Base-by-base conservation (phyloP, 2,113 vertebrate genomes). In the Neomonachus schauinslandi region DNA sequence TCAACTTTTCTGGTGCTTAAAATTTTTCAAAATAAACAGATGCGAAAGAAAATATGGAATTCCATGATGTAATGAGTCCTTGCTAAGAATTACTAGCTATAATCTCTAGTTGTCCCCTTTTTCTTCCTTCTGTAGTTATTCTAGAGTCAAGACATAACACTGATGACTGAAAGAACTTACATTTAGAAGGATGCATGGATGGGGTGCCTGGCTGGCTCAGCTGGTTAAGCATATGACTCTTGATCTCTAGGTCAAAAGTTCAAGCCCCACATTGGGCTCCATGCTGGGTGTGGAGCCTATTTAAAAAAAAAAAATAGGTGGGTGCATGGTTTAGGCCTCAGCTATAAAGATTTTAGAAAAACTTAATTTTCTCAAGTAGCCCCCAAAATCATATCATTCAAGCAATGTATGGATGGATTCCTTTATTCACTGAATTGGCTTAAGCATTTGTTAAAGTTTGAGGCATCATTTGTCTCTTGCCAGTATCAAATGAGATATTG, bases 11-110 rank as follows among this genome's bases (percentile, higher is more conserved):
- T 76, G n/a, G 18, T 31, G 0, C 49, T 95, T 63, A 49, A 86
- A 63, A n/a, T 85, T 89, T 84, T 91, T 79, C 46, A 65, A 46
- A 94, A 92, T 67, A 96, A 87, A 59, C 15, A 95, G 65, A n/a
- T 51, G 9, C 21, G 4, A 80, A 89, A 24, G 51, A 87, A 96
- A 86, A 26, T 16, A 65, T 3, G 4, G 21, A 21, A 18, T 28
- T 26, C 7, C 24, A n/a, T 46, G 21, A 49, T 8, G 55, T 10
- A 76, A 53, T 19, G 18, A 12, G 39, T 39, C 26, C 42, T 96
- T 77, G 69, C 39, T 46, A 85, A 89, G 12, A 21, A 63, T 4
- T 36, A 59, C 31, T 24, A 31, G 12, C 16, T 79, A 12, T 22
- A 49, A 67, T 59, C 39, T 24, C 67, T 36, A 81, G 9, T 21